Base-by-base conservation (phyloP, 35 echinoderm and acorn worm species). In the Heliocidaris erythrogramma region DNA sequence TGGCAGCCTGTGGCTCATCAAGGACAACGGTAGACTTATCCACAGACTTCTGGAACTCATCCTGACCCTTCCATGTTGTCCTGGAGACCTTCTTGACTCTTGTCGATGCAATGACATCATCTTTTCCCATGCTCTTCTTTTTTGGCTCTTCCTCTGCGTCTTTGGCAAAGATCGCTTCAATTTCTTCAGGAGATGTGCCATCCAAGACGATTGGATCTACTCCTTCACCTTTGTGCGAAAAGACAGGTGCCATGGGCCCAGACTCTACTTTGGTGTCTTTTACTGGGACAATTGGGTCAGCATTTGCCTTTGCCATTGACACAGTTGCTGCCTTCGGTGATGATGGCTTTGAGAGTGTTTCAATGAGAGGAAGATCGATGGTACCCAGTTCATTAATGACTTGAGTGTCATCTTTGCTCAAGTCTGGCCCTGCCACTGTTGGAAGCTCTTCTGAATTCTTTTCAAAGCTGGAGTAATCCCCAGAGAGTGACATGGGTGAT, bases 41-140 rank as follows among this genome's bases (percentile, higher is more conserved):
- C 48, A 92, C 49, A 12, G 91, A 92, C 14, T 59, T 49, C 49
- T 92, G 91, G n/a, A 92, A 92, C 49, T 92, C 91, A 30, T 53
- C 91, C 32, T 92, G 91, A 12, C 91, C 91, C 27, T 92, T 92
- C 91, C 91, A 92, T 49, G 91, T 92, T 30, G 17, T 59, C 13
- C 91, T 92, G n/a, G 91, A 92, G 10, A 92, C 91, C 49, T 92
- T 92, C 49, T 49, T 49, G 17, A 92, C 91, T 92, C 91, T 11
- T 32, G 91, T 92, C 24, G 91, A 92, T 49, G 91, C 91, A 0
- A 92, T 18, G 49, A 92, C 91, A 92, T 92, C 91, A 42, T 59
- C 50, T 29, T 92, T 92, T 2, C 47, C 91, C 48, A 92, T 92
- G 50, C 91, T 92, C 49, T 92, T 92, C 49, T 92, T 92, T 30